A percentile compares a stretch with the other conserved stretches of the same genome.
These are phyloP conservation scores for Periparus ater DNA, from an alignment of 2,797 vertebrate genomes.

Conservation along the genomic window DNA sequence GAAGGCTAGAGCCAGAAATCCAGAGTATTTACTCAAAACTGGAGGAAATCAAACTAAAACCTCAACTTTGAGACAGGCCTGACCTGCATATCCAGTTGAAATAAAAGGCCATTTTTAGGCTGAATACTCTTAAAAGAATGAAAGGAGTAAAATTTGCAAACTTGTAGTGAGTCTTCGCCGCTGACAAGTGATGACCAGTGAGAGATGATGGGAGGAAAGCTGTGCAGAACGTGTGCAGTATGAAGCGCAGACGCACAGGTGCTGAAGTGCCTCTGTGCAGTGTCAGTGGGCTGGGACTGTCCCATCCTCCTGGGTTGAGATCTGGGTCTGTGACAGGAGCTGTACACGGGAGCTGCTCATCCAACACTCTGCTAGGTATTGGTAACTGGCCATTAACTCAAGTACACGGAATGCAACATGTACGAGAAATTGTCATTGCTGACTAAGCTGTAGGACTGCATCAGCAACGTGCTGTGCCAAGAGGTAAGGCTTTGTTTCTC, in stretches of 20 bases:
- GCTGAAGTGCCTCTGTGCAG: neutral
- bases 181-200: neutral
- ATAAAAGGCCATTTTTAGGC: neutral
- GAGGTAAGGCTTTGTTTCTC: neutral
- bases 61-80: neutral
- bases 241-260: rapidly evolving
- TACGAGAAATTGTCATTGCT: neutral
- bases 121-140: neutral
- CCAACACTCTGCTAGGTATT: rapidly evolving
- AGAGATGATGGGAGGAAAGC: neutral
- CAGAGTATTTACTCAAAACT: neutral
- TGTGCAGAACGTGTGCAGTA: rapidly evolving
- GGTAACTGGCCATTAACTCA: neutral
- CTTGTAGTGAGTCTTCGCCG: neutral
- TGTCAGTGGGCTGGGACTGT: rapidly evolving
- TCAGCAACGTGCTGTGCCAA: neutral
- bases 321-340: neutral
- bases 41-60: neutral
- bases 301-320: neutral
- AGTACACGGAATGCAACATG: neutral
- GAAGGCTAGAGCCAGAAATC: neutral
- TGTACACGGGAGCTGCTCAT: neutral
- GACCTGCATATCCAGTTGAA: neutral
- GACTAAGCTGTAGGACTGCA: neutral
- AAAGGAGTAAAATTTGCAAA: neutral